Evolutionary conservation across 1,140 invertebrate genomes (phyloP).

Genomic region (Drusus annulatus): DNA sequence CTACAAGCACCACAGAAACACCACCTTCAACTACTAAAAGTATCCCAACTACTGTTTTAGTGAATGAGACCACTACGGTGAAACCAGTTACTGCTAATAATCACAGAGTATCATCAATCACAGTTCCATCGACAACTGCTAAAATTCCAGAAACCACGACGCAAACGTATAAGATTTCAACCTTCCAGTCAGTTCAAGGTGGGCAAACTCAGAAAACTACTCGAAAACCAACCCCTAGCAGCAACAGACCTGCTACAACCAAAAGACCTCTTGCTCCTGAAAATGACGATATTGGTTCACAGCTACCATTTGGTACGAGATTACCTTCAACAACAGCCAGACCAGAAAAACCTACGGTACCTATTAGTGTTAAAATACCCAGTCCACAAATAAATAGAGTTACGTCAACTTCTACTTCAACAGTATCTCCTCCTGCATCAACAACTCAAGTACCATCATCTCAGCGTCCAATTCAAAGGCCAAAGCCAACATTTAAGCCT

Average conservation of each 20-base stretch:
- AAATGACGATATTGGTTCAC: slow-evolving; percentile 1
- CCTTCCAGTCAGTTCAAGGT: slow-evolving; percentile 71
- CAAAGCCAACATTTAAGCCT: slow-evolving; percentile 61
- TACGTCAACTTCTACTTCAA: slow-evolving; percentile 34
- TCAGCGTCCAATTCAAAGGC: slow-evolving; percentile 49
- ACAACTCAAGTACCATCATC: slow-evolving; percentile 55
- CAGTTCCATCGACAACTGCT: slow-evolving; percentile 38
- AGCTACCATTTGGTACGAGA: slow-evolving; percentile 55
- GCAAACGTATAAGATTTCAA: slow-evolving; percentile 69
- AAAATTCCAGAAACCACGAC: slow-evolving; percentile 60
- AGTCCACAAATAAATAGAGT: slow-evolving; percentile 62
- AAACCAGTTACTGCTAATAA: background rate
- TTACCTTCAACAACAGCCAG: slow-evolving; percentile 61
- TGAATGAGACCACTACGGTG: background rate
- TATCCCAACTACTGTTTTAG: background rate
- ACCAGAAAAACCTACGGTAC: slow-evolving; percentile 64
- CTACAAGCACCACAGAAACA: slow-evolving; percentile 56
- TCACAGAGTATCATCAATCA: background rate
- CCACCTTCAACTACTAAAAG: slow-evolving; percentile 34
- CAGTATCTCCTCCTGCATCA: slow-evolving; percentile 50
- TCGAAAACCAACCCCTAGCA: slow-evolving; percentile 54
- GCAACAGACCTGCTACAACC: background rate
- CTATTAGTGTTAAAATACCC: slow-evolving; percentile 60
- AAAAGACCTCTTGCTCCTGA: background rate
- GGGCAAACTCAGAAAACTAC: slow-evolving; percentile 63